Conservation (phyloP, 2,888 invertebrate genomes). For the Pardosa pseudoannulata region DNA sequence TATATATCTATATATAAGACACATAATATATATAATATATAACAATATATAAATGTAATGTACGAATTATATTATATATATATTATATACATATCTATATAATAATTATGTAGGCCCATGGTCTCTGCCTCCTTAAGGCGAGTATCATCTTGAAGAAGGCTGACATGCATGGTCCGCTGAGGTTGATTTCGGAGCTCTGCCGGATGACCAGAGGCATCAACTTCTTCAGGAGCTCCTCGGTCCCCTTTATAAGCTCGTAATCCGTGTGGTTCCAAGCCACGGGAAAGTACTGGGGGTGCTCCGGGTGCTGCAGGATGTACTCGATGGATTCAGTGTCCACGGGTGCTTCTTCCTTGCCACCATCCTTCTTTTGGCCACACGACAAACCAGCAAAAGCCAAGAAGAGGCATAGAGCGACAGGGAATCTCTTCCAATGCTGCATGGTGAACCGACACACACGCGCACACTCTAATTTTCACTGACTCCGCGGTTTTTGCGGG, state of each 20-base stretch:
- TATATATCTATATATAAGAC: no score
- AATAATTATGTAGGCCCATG: slow-evolving; percentile 50
- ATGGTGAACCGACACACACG: not conserved
- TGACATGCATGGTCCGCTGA: slow-evolving; percentile 57
- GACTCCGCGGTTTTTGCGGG: not conserved
- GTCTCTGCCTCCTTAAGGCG: slow-evolving; percentile 30
- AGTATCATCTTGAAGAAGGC: slow-evolving; percentile 59
- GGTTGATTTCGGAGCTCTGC: slow-evolving; percentile 26
- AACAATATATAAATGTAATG: no score
- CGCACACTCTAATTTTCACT: not conserved
- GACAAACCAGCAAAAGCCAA: not conserved
- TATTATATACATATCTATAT: no score
- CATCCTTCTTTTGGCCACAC: not conserved
- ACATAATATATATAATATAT: no score
- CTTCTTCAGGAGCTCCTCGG: slow-evolving; percentile 42
- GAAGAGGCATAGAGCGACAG: not conserved
- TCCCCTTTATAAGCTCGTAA: not conserved
- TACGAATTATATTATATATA: no score
- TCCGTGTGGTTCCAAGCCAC: slow-evolving; percentile 42
- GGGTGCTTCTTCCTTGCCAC: not conserved
- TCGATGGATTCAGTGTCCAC: slow-evolving; percentile 31
- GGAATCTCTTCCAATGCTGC: not conserved
- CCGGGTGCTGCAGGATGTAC: slow-evolving; percentile 28
- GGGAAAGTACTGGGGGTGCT: slow-evolving; percentile 39
- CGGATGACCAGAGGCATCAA: slow-evolving; percentile 59